A percentile compares a stretch with the other conserved stretches of the same genome.
Evolutionary conservation across 2,797 vertebrate species (phyloP).

Genomic region (Melanotaenia boesemani): DNA sequence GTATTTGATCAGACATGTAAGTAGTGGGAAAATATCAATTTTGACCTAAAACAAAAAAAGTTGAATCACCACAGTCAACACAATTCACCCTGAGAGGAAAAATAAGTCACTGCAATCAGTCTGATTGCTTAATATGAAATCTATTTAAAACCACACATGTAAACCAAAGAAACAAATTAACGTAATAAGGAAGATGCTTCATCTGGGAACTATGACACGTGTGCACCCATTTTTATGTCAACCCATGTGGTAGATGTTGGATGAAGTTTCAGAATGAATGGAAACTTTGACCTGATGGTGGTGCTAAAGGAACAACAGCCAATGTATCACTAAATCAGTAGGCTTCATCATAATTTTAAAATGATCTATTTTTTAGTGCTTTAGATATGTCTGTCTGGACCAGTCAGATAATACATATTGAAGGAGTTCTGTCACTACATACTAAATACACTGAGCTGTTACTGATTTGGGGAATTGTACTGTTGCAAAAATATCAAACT

Average conservation of each 20-base stretch:
- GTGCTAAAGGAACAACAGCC: constrained; percentile 13
- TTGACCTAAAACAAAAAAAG: not conserved
- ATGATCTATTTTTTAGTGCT: not conserved
- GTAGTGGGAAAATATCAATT: not conserved
- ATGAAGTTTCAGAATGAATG: not conserved
- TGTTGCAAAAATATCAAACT: not conserved
- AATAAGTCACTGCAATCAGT: not conserved
- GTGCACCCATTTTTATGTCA: not conserved
- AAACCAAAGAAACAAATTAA: not conserved
- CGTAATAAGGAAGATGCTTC: not conserved
- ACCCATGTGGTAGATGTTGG: not conserved
- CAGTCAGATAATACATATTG: not conserved
- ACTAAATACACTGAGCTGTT: not conserved
- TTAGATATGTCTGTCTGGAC: not conserved
- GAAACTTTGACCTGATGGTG: constrained; percentile 12
- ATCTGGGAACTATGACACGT: constrained; percentile 8
- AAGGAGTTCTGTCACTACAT: not conserved
- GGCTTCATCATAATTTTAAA: constrained; percentile 3
- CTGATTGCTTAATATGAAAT: not conserved
- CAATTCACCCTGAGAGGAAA: not conserved
- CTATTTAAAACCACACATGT: not conserved
- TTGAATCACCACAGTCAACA: not conserved
- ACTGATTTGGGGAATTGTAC: not conserved
- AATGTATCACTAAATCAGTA: not conserved
- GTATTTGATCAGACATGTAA: not conserved